A percentile compares a stretch with the other conserved stretches of the same genome.
These are phyloP conservation scores for Sphinx pinastri DNA, from an alignment of 2,888 invertebrate species.

Conservation along the genomic window DNA sequence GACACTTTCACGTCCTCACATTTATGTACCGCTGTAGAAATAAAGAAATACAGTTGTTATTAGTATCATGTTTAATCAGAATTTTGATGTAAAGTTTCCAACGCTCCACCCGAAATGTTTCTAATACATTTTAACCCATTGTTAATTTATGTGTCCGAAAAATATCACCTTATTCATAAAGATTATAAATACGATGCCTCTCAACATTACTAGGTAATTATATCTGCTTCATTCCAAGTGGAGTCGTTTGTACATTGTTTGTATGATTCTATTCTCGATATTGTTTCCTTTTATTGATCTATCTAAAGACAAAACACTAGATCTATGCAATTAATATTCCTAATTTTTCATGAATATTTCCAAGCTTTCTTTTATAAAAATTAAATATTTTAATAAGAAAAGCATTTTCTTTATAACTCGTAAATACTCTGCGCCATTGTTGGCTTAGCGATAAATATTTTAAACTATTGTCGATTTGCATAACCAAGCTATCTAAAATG, in stretches of 20 bases:
- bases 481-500: slow-evolving; percentile 40
- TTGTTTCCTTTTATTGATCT: background rate
- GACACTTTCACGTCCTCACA: slow-evolving; percentile 9
- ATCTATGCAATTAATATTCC: background rate
- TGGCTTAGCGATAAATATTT: slow-evolving; percentile 39
- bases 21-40: background rate
- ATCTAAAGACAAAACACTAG: slow-evolving; percentile 5
- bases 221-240: background rate
- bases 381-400: background rate
- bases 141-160: background rate
- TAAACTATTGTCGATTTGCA: slow-evolving; percentile 59
- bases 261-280: background rate
- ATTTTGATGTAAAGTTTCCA: background rate
- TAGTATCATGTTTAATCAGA: too few species aligned
- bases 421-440: slow-evolving; percentile 43
- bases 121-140: background rate
- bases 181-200: too few species aligned
- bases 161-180: too few species aligned
- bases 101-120: background rate
- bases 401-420: slow-evolving; percentile 35
- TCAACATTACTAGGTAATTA: too few species aligned
- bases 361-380: slow-evolving; percentile 5
- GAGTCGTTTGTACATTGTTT: background rate
- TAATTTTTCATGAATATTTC: background rate
- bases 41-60: background rate